These are phyloP conservation scores for Peromyscus californicus DNA, from an alignment of 2,113 vertebrate species.

Conservation along the genomic window DNA sequence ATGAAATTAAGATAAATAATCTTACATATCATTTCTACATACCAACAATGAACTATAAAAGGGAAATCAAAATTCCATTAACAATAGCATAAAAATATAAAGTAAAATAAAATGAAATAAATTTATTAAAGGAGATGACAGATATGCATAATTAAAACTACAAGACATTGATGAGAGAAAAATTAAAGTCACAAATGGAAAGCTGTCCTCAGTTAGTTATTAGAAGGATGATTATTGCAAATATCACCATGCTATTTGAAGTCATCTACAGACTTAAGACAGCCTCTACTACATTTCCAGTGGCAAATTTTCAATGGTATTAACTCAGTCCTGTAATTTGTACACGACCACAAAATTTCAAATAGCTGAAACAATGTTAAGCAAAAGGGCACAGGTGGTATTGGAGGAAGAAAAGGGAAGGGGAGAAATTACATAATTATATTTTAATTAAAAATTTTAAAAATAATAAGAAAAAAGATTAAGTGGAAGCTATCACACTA, in stretches of 20 bases:
- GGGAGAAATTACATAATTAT: neutral
- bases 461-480: neutral
- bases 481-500: neutral
- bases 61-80: neutral
- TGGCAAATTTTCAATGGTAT: neutral
- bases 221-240: neutral
- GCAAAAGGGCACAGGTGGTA: neutral
- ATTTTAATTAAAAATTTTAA: neutral
- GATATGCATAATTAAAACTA: neutral
- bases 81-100: neutral
- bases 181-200: neutral
- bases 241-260: neutral
- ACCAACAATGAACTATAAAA: neutral
- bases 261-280: neutral
- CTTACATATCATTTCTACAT: neutral
- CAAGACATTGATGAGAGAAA: neutral
- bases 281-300: neutral
- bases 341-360: neutral
- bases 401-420: neutral
- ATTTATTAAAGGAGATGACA: neutral
- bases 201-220: neutral
- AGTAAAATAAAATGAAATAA: neutral
- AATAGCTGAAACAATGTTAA: neutral
- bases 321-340: neutral
- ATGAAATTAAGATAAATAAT: neutral